Evolutionary conservation across 2,797 vertebrate species (phyloP), one percentile per base, ranked within the genome.

Genomic region (Decapterus maruadsi): DNA sequence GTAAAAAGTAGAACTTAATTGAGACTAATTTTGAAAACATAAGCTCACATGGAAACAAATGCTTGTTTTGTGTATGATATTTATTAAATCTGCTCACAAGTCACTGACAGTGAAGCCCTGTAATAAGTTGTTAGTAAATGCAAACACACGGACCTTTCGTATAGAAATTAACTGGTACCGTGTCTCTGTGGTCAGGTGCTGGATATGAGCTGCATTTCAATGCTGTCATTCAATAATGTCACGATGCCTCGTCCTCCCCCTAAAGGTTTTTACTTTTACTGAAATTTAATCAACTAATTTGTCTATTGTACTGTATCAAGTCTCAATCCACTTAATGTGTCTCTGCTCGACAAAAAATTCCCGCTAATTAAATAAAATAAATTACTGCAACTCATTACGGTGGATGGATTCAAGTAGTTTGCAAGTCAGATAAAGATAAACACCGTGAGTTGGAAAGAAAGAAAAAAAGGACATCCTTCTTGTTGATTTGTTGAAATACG

Each of bases 271-370:
- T 38, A 53, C 60, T 55, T 69, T 26, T 53, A 64, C 31, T 59
- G 62, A 59, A 62, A 69, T 73, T 61, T 66, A 73, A 83, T 73
- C 65, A 73, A 59, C 43, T 73, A 46, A 69, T 58, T 68, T 45
- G 48, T 50, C 20, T 36, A 31, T 70, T 55, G 55, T 9, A 8
- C 29, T 58, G 50, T 16, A 48, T 62, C 45, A 84, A 31, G n/a
- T 16, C 54, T 55, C 58, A 45, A 65, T 60, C 51, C 20, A 61
- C 51, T 50, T 55, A 66, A 70, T 64, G 68, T 22, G 40, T 48
- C 59, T 36, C 51, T 19, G 61, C 50, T 71, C n/a, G 61, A 20
- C 60, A 57, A 71, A 71, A 68, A 46, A 59, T 53, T 53, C 29
- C 42, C 31, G 53, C 26, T 48, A 38, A 71, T 70, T 60, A 29